Evolutionary conservation across 2,888 invertebrate genomes (phyloP).

Genomic region (Antitype chi): DNA sequence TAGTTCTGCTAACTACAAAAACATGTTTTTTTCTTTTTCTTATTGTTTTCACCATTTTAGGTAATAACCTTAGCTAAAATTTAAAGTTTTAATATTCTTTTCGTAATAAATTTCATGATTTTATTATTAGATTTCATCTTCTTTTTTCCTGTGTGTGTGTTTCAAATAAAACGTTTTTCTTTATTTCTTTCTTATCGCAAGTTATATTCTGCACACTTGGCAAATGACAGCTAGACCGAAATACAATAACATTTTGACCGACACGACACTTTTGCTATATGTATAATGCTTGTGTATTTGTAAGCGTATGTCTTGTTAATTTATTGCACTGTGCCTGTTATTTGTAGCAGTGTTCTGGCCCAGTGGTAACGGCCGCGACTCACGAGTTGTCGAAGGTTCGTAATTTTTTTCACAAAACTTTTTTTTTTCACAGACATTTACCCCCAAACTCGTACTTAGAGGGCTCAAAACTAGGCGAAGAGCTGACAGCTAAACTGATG

Average conservation of each 20-base stretch:
- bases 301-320: not conserved
- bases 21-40: no score
- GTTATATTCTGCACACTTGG: not conserved
- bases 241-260: not conserved
- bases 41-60: no score
- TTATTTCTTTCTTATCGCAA: not conserved
- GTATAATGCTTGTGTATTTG: not conserved
- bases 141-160: no score
- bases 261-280: not conserved
- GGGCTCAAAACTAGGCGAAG: conserved; percentile 67
- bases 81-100: no score
- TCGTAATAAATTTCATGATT: no score
- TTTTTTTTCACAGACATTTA: conserved; percentile 70
- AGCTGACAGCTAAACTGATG: conserved; percentile 74
- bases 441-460: conserved; percentile 79
- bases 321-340: not conserved
- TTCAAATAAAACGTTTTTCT: no score
- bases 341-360: not conserved
- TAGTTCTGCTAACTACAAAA: no score
- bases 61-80: no score
- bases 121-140: no score
- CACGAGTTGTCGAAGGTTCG: no score
- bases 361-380: no score
- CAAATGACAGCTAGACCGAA: not conserved
- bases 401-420: not conserved